Evolutionary conservation across 2,888 invertebrate species (phyloP).

Genomic region (Saturnia pavonia): DNA sequence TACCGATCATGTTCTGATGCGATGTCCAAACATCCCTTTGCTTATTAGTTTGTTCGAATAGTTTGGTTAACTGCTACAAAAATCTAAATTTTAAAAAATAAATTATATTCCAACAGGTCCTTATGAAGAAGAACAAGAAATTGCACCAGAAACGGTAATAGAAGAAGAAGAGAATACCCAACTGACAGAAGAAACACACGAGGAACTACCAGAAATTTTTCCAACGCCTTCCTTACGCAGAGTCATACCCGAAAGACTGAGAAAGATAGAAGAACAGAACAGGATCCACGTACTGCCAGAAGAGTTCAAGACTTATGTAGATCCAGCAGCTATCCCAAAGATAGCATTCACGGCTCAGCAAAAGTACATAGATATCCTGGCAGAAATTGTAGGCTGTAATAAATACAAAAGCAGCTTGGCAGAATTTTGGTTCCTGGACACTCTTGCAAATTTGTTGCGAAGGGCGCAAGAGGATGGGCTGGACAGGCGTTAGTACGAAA

Average conservation of each 20-base stretch:
- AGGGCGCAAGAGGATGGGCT: conserved; percentile 65
- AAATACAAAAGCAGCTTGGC: conserved; percentile 65
- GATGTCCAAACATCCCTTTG: too few relatives aligned
- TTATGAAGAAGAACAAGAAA: conserved; percentile 37
- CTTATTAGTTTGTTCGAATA: too few relatives aligned
- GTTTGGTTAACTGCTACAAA: background rate
- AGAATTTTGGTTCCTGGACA: conserved; percentile 80
- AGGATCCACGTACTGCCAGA: conserved; percentile 63
- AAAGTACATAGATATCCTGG: conserved; percentile 68
- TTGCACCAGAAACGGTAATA: conserved; percentile 28
- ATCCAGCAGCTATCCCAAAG: conserved; percentile 59
- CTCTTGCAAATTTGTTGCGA: conserved; percentile 65
- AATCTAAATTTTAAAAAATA: background rate
- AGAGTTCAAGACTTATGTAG: conserved; percentile 54
- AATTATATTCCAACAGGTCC: conserved; percentile 27
- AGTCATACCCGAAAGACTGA: conserved; percentile 53
- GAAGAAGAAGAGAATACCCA: conserved; percentile 37
- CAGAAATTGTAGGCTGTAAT: conserved; percentile 60
- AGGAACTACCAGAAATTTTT: conserved; percentile 51
- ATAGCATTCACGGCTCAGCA: conserved; percentile 55
- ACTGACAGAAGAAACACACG: conserved; percentile 34
- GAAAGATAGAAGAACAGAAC: conserved; percentile 57
- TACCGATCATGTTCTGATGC: too few relatives aligned
- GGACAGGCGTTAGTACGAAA: conserved; percentile 51
- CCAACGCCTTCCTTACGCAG: conserved; percentile 63